phyloP scores from a whole-genome alignment of 2,888 invertebrate species.

The Catocala fraxini region DNA sequence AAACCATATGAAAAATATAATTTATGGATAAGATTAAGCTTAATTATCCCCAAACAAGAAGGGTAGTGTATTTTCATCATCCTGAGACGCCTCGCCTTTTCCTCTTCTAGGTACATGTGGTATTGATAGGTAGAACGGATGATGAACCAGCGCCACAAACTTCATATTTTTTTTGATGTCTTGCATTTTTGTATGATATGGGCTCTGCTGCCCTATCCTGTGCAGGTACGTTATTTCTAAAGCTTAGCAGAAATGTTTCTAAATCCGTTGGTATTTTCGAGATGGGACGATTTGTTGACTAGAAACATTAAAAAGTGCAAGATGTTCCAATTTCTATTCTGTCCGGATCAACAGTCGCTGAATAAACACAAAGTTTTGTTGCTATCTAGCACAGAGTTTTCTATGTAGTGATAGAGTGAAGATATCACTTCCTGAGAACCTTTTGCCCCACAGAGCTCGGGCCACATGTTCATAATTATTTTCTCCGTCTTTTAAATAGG shows the following conservation, averaged over 20 bases:
- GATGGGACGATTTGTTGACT: constrained; percentile 28
- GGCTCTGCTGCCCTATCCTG: constrained; percentile 24
- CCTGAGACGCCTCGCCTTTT: constrained; percentile 20
- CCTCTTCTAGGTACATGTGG: too few species aligned
- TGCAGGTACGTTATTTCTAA: constrained; percentile 35
- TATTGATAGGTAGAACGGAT: constrained; percentile 27
- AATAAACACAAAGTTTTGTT: not conserved
- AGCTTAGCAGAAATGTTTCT: constrained; percentile 27
- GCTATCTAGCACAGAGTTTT: not conserved
- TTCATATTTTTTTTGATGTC: constrained; percentile 36
- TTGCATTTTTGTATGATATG: constrained; percentile 38
- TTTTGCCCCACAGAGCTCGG: too few species aligned
- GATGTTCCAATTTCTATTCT: constrained; percentile 9
- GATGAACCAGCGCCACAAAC: constrained; percentile 28
- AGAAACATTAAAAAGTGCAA: too few species aligned
- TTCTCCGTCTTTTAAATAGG: constrained; percentile 12
- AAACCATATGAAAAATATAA: too few species aligned
- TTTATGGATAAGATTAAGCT: too few species aligned
- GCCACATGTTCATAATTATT: too few species aligned
- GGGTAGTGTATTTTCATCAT: constrained; percentile 5
- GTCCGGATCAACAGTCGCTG: constrained; percentile 9
- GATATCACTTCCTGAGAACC: too few species aligned
- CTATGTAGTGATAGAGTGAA: too few species aligned
- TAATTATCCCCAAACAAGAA: too few species aligned
- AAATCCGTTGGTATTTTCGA: constrained; percentile 35